Conservation (phyloP, 2,888 invertebrate genomes). For the Pyrrhia umbra region DNA sequence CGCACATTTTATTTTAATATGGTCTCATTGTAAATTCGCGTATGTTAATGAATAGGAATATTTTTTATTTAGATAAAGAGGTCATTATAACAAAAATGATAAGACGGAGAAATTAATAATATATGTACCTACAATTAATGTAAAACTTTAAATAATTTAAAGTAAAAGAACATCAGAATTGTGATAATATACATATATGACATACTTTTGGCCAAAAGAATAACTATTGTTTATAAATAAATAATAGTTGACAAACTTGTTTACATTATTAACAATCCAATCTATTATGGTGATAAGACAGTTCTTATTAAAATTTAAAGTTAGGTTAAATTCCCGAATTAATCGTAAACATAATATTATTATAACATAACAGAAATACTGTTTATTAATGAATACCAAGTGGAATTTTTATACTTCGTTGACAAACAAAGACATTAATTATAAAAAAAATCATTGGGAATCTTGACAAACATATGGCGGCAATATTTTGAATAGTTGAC, state of each 20-base stretch:
- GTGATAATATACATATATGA: too few species aligned
- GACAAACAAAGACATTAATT: not conserved
- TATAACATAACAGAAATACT: constrained; percentile 1
- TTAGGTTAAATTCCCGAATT: not conserved
- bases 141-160: not conserved
- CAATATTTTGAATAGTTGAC: constrained; percentile 11
- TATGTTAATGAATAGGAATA: constrained; percentile 7
- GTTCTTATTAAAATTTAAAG: constrained; percentile 1
- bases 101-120: too few species aligned
- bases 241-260: too few species aligned
- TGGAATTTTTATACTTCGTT: not conserved
- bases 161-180: not conserved
- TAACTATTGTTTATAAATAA: not conserved
- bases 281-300: not conserved
- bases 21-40: not conserved
- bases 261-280: not conserved
- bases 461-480: constrained; percentile 21
- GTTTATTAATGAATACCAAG: not conserved
- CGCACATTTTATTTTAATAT: constrained; percentile 29
- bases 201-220: too few species aligned
- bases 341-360: not conserved
- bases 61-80: constrained; percentile 27
- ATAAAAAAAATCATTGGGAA: constrained; percentile 1
- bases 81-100: constrained; percentile 22
- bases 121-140: too few species aligned